Percentiles rank a stretch among this genome's conserved stretches.
Evolutionary conservation across 2,888 invertebrate species (phyloP).

Genomic region (Andrena haemorrhoa): DNA sequence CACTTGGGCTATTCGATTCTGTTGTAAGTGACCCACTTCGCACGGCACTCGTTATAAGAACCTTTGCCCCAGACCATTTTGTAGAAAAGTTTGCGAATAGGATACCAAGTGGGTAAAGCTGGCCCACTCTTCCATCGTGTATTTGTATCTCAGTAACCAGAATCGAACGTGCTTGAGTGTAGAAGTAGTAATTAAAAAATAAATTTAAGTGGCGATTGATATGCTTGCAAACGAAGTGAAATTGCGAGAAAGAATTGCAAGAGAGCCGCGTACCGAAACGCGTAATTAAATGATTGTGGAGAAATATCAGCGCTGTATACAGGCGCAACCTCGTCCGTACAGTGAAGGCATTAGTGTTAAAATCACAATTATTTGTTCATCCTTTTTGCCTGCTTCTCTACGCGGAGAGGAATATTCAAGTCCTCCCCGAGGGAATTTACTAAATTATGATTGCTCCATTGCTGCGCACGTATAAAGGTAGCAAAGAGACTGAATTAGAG

Average conservation of each 20-base stretch:
- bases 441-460: slow-evolving; percentile 53
- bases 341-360: slow-evolving; percentile 60
- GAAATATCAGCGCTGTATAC: slow-evolving; percentile 41
- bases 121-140: too few species aligned
- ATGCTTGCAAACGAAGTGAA: neutral
- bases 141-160: too few species aligned
- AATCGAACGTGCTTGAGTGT: too few species aligned
- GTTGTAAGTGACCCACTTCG: too few species aligned
- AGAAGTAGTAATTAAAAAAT: neutral
- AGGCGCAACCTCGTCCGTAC: slow-evolving; percentile 49
- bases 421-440: slow-evolving; percentile 26
- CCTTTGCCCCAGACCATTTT: too few species aligned
- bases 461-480: slow-evolving; percentile 32
- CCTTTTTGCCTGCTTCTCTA: slow-evolving; percentile 36
- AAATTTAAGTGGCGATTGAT: neutral
- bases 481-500: slow-evolving; percentile 27
- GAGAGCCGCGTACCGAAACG: neutral
- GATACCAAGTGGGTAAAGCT: too few species aligned
- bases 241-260: neutral
- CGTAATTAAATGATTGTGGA: slow-evolving; percentile 8
- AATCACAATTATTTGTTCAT: slow-evolving; percentile 55
- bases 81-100: too few species aligned
- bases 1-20: too few species aligned
- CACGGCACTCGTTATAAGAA: too few species aligned
- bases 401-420: slow-evolving; percentile 28